Percentiles rank a stretch among this genome's conserved stretches.
Evolutionary conservation across 2,888 invertebrate genomes (phyloP).

Genomic region (Agrotis puta): DNA sequence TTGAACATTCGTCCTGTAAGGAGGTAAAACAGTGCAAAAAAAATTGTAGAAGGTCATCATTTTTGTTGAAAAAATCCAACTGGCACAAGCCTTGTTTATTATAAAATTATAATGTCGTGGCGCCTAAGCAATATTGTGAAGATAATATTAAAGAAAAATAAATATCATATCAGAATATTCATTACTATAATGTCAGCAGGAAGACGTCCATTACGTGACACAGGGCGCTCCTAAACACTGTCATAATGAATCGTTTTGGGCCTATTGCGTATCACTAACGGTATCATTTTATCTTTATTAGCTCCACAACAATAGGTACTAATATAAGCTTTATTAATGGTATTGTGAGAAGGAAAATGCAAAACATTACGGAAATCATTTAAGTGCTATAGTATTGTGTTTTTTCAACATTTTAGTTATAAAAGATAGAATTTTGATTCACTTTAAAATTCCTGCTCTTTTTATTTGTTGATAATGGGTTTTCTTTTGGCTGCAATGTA

Average conservation of each 20-base stretch:
- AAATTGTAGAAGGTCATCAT: too few relatives aligned
- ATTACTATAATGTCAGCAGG: slow-evolving; percentile 31
- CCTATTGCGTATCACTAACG: slow-evolving; percentile 27
- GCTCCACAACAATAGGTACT: slow-evolving; percentile 14
- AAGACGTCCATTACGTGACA: slow-evolving; percentile 25
- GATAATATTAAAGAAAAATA: slow-evolving; percentile 3
- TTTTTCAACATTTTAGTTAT: too few relatives aligned
- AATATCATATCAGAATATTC: slow-evolving; percentile 24
- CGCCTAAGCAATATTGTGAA: neutral
- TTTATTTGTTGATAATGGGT: too few relatives aligned
- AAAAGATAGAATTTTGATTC: too few relatives aligned
- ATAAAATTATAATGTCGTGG: neutral
- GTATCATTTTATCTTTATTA: slow-evolving; percentile 47
- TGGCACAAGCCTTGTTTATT: neutral
- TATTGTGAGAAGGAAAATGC: neutral
- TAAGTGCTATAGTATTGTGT: too few relatives aligned
- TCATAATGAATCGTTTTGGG: slow-evolving; percentile 37
- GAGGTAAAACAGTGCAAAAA: too few relatives aligned
- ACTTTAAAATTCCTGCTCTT: too few relatives aligned
- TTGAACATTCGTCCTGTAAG: too few relatives aligned
- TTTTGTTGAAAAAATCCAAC: neutral
- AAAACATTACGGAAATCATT: neutral
- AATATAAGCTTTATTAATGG: slow-evolving; percentile 23
- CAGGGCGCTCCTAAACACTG: slow-evolving; percentile 12
- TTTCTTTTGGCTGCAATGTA: too few relatives aligned